Conservation (phyloP, 2,797 vertebrate species). For the Syngnathus acus region DNA sequence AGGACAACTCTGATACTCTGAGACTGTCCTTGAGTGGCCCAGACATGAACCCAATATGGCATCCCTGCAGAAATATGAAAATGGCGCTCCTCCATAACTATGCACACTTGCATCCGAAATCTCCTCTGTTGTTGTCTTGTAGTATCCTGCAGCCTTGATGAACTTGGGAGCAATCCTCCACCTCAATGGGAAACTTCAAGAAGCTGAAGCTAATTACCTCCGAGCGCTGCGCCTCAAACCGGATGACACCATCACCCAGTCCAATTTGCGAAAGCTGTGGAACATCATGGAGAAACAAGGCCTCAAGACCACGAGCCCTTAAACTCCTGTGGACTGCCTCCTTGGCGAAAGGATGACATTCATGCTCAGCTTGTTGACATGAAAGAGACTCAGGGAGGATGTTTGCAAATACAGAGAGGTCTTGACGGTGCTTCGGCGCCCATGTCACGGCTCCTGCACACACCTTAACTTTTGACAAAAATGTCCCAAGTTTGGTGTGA, state of each 20-base stretch:
- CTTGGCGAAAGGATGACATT: neutral
- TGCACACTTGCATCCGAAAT: neutral
- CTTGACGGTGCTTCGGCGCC: neutral
- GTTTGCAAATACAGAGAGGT: neutral
- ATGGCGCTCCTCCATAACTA: neutral
- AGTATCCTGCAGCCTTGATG: conserved; percentile 98
- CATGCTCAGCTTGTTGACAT: neutral
- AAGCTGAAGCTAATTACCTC: conserved; percentile 96
- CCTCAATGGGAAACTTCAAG: conserved; percentile 89
- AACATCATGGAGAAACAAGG: conserved; percentile 99
- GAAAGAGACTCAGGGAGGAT: neutral
- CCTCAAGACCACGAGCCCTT: conserved; percentile 76
- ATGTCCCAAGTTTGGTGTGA: conserved; percentile 29
- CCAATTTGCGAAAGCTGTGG: conserved; percentile 96
- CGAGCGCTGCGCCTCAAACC: conserved; percentile 91
- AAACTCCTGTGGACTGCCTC: conserved; percentile 22
- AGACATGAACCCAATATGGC: too few relatives aligned
- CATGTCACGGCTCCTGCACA: neutral
- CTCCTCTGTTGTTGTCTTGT: conserved; percentile 15
- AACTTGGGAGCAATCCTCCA: conserved; percentile 97
- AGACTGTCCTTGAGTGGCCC: too few relatives aligned
- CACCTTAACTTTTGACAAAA: neutral
- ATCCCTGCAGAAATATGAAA: too few relatives aligned
- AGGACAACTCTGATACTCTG: too few relatives aligned
- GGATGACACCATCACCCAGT: conserved; percentile 94